These are phyloP conservation scores for Drosophila robusta DNA, from an alignment of 2,888 invertebrate genomes.

Conservation along the genomic window DNA sequence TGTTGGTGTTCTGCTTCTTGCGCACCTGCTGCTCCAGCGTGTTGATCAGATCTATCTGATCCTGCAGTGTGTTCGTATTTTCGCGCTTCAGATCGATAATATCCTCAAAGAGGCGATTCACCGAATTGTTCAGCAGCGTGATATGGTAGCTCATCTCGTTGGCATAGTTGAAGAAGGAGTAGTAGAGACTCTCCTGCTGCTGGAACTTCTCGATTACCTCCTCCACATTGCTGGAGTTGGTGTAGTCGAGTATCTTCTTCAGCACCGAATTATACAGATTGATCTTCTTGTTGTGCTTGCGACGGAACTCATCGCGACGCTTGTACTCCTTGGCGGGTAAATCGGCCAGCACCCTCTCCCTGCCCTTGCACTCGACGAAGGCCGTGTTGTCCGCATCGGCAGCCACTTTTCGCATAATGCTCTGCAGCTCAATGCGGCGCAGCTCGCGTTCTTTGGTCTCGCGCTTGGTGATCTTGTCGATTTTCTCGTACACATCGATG, in stretches of 20 bases:
- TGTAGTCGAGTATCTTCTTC: conserved; percentile 81
- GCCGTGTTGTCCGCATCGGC: conserved; percentile 78
- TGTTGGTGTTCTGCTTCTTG: conserved; percentile 66
- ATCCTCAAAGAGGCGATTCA: conserved; percentile 81
- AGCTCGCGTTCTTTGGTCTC: conserved; percentile 77
- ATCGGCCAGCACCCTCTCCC: conserved; percentile 72
- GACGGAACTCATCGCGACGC: conserved; percentile 80
- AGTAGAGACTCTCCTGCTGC: conserved; percentile 84
- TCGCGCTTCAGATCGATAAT: conserved; percentile 71
- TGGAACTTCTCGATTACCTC: conserved; percentile 83
- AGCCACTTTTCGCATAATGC: conserved; percentile 80
- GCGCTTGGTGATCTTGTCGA: conserved; percentile 76
- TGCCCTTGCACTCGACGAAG: conserved; percentile 80
- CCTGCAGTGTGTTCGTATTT: conserved; percentile 67
- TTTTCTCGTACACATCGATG: conserved; percentile 82
- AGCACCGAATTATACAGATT: conserved; percentile 82
- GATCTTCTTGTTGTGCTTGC: conserved; percentile 78
- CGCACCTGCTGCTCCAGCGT: conserved; percentile 66
- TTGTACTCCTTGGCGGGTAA: conserved; percentile 83
- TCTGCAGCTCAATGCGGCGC: conserved; percentile 82
- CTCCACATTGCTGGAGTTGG: conserved; percentile 72
- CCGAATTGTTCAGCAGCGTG: conserved; percentile 80
- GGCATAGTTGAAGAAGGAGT: conserved; percentile 84
- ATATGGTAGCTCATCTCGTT: conserved; percentile 84
- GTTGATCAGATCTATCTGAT: conserved; percentile 74